These are phyloP conservation scores for Zootoca vivipara DNA, from an alignment of 2,113 vertebrate species.

Conservation along the genomic window DNA sequence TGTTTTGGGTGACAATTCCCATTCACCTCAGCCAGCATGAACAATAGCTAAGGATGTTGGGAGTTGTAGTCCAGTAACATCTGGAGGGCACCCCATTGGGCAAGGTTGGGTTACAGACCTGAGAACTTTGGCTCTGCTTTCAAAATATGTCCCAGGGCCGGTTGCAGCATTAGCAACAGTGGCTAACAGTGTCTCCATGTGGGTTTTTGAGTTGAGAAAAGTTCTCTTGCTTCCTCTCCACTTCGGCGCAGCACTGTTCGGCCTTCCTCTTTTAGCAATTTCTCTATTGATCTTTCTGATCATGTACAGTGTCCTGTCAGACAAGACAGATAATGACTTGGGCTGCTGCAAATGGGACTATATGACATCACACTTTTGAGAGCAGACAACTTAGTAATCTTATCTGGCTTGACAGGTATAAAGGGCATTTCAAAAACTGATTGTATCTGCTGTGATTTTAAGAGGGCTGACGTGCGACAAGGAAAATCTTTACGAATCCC, in stretches of 20 bases:
- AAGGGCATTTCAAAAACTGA: conserved; percentile 74
- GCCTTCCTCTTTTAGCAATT: conserved; percentile 25
- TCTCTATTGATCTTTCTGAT: conserved; percentile 63
- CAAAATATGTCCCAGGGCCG: not conserved
- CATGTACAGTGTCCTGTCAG: conserved; percentile 56
- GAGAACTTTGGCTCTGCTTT: not conserved
- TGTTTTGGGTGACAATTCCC: too few species aligned
- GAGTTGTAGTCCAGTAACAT: too few species aligned
- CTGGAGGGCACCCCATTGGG: too few species aligned
- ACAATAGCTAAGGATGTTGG: too few species aligned
- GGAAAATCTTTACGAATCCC: conserved; percentile 55
- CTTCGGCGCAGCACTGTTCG: not conserved
- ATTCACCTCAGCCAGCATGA: too few species aligned
- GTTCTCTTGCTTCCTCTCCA: not conserved
- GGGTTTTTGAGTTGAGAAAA: not conserved
- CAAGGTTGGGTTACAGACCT: too few species aligned
- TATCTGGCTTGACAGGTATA: conserved; percentile 73
- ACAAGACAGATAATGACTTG: conserved; percentile 71
- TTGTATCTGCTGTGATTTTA: conserved; percentile 69
- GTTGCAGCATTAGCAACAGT: not conserved
- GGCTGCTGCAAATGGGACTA: conserved; percentile 64
- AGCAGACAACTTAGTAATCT: conserved; percentile 70
- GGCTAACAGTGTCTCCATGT: not conserved
- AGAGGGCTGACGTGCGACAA: conserved; percentile 62
- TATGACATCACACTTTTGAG: conserved; percentile 72